phyloP scores from a whole-genome alignment of 2,113 vertebrate genomes.

The Tapirus terrestris region DNA sequence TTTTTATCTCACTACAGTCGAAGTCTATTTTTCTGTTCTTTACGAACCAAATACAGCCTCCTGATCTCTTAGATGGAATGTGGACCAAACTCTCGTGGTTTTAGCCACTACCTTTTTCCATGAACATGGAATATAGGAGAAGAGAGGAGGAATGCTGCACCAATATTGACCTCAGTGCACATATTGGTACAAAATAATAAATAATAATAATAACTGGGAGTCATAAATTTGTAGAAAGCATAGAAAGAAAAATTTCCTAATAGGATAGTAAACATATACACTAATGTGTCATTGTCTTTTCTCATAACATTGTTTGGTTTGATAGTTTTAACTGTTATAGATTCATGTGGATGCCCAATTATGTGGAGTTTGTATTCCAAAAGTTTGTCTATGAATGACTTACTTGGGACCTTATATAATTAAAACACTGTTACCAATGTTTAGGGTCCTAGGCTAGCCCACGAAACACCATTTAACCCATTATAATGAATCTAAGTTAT shows the following conservation, averaged over 20 bases:
- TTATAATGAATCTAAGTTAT: slow-evolving; percentile 14
- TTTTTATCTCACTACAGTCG: background rate
- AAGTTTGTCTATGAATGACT: slow-evolving; percentile 25
- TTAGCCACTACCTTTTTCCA: background rate
- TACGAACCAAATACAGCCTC: background rate
- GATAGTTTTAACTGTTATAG: background rate
- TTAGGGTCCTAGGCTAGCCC: background rate
- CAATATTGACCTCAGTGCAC: background rate
- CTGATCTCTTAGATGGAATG: background rate
- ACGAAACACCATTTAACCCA: background rate
- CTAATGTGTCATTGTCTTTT: background rate
- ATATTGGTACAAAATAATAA: background rate
- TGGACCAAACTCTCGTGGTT: background rate
- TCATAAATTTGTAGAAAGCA: background rate
- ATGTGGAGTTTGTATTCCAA: background rate
- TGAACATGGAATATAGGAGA: background rate
- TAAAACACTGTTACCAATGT: background rate
- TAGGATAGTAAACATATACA: background rate
- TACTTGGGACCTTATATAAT: background rate
- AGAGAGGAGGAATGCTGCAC: background rate
- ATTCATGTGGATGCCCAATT: background rate
- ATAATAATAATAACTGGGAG: background rate
- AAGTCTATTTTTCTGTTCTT: background rate
- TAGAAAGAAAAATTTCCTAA: background rate
- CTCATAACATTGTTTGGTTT: background rate